Percentiles rank a stretch among this genome's conserved stretches.
Evolutionary conservation across 1,140 invertebrate species (phyloP).

Genomic region (Prorops nasuta): DNA sequence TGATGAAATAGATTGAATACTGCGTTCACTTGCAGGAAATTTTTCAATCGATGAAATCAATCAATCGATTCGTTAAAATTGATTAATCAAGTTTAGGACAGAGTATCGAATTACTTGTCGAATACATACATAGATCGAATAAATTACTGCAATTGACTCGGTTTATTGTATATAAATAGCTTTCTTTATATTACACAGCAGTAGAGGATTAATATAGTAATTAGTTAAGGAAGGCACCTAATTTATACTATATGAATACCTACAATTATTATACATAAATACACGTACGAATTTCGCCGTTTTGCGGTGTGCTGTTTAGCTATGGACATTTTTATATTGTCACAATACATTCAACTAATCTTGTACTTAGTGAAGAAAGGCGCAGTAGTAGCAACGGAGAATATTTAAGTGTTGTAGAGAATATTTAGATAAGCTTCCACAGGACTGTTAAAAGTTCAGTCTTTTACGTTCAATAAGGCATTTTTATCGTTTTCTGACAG

Average conservation of each 20-base stretch:
- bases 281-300: conserved; percentile 2
- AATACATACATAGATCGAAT: conserved; percentile 13
- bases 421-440: neutral
- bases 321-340: neutral
- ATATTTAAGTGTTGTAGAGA: neutral
- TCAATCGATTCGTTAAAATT: too few relatives aligned
- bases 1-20: too few relatives aligned
- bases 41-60: too few relatives aligned
- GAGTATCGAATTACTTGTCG: too few relatives aligned
- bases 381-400: neutral
- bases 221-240: conserved; percentile 48
- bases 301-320: neutral
- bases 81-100: too few relatives aligned
- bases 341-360: neutral
- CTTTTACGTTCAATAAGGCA: neutral
- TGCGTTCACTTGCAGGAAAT: too few relatives aligned
- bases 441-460: too few relatives aligned
- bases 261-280: conserved; percentile 32
- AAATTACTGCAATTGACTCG: conserved; percentile 25
- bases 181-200: conserved; percentile 24
- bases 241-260: conserved; percentile 27
- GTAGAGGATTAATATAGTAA: conserved; percentile 28
- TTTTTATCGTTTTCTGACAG: conserved; percentile 1
- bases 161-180: conserved; percentile 16
- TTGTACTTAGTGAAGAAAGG: too few relatives aligned